phyloP scores from a whole-genome alignment of 2,888 invertebrate genomes.

The Pharmacophagus antenor region DNA sequence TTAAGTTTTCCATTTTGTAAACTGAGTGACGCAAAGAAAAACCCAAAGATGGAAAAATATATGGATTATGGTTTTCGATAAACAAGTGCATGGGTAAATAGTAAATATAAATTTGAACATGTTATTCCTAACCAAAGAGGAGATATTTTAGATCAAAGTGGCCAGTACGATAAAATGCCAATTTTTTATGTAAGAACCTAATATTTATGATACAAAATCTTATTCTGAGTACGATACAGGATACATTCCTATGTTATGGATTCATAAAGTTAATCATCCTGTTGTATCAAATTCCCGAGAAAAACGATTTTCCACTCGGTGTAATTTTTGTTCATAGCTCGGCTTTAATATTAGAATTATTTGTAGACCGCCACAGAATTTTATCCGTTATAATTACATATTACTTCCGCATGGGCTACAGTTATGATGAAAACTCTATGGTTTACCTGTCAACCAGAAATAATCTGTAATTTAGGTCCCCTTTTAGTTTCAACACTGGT shows the following conservation, averaged over 20 bases:
- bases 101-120: no score
- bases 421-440: neutral
- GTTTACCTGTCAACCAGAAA: neutral
- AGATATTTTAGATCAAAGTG: no score
- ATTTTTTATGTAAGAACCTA: no score
- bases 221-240: neutral
- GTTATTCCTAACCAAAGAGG: no score
- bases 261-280: neutral
- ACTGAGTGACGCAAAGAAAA: neutral
- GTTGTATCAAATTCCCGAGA: neutral
- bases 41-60: no score
- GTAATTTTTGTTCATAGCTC: neutral
- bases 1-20: no score
- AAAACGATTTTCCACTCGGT: neutral
- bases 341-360: neutral
- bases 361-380: neutral
- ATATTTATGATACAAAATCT: neutral
- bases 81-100: no score
- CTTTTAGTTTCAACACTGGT: neutral
- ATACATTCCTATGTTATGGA: no score
- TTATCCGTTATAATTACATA: neutral
- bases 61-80: no score
- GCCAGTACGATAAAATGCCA: no score
- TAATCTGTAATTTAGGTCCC: neutral
- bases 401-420: neutral